phyloP scores from a whole-genome alignment of 2,888 invertebrate genomes.

The Volucella inanis region DNA sequence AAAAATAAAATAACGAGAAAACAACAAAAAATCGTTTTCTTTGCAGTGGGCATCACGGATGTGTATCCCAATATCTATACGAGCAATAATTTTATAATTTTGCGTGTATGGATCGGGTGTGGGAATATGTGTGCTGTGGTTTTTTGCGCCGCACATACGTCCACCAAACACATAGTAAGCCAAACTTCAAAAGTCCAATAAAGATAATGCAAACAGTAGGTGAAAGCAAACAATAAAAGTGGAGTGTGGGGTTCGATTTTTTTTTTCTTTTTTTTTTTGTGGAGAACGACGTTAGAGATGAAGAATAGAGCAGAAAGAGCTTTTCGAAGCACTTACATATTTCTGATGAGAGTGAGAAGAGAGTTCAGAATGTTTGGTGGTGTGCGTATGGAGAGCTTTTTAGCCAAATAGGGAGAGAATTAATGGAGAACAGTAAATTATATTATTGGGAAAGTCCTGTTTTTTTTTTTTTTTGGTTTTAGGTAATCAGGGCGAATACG shows the following conservation, averaged over 20 bases:
- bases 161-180: slow-evolving; percentile 54
- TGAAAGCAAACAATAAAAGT: not conserved
- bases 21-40: slow-evolving; percentile 19
- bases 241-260: not conserved
- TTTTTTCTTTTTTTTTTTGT: too few species aligned
- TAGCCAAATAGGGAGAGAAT: not conserved
- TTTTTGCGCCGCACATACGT: slow-evolving; percentile 42
- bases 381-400: not conserved
- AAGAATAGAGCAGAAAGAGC: slow-evolving; percentile 27
- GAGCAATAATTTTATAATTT: slow-evolving; percentile 30
- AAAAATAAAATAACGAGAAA: not conserved
- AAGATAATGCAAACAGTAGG: slow-evolving; percentile 38
- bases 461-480: slow-evolving; percentile 6
- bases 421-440: not conserved
- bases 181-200: slow-evolving; percentile 62
- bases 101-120: slow-evolving; percentile 49
- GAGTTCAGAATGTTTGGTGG: not conserved
- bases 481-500: slow-evolving; percentile 59
- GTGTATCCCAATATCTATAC: slow-evolving; percentile 52
- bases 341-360: slow-evolving; percentile 23
- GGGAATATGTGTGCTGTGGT: slow-evolving; percentile 23
- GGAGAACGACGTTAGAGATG: not conserved
- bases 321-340: slow-evolving; percentile 23
- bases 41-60: slow-evolving; percentile 59
- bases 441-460: slow-evolving; percentile 11